Conservation (phyloP, 1,140 invertebrate genomes). For the Zaprionus tsacasi region DNA sequence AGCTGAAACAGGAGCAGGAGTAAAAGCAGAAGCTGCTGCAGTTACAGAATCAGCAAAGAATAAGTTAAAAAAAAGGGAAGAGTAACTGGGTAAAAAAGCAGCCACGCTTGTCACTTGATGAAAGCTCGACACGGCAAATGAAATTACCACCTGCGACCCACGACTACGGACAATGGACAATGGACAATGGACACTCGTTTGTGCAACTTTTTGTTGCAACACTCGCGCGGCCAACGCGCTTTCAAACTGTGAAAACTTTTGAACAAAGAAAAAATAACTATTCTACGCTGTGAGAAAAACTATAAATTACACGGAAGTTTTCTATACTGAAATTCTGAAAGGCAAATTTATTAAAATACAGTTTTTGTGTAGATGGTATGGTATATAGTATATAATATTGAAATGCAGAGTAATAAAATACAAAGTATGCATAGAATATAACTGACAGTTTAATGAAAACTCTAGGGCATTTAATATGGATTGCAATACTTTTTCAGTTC, state of each 20-base stretch:
- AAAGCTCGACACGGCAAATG: constrained; percentile 47
- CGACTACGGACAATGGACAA: background rate
- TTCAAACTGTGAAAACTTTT: background rate
- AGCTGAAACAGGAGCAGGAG: background rate
- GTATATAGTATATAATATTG: too few species aligned
- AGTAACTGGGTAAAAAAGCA: constrained; percentile 1
- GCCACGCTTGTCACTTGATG: constrained; percentile 54
- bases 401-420: too few species aligned
- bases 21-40: constrained; percentile 7
- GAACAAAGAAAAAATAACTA: background rate
- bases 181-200: background rate
- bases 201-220: background rate
- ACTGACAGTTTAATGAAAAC: background rate
- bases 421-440: too few species aligned
- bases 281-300: background rate
- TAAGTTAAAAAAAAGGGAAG: background rate
- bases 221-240: background rate
- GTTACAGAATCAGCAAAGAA: background rate
- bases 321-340: background rate
- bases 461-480: background rate
- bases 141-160: constrained; percentile 46
- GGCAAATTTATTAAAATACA: background rate
- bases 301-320: background rate
- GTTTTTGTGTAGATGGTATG: too few species aligned
- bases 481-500: background rate